Base-by-base conservation (phyloP, 2,888 invertebrate genomes). In the Lordiphosa fenestrarum region DNA sequence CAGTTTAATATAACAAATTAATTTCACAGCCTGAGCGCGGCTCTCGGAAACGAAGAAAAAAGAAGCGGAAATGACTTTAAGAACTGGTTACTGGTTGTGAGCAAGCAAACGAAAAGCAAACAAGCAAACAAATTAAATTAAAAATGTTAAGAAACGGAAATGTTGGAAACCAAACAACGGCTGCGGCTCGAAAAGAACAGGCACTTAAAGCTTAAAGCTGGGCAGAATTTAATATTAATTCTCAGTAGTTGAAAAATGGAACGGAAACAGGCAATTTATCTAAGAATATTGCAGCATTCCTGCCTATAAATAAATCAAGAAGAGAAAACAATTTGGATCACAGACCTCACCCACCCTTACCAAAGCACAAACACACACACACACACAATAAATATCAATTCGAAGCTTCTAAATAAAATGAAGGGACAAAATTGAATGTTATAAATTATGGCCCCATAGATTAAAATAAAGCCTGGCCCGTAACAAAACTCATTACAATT, bases 1-100 rank as follows among this genome's bases (percentile, higher is more conserved):
- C 83, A 71, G 83, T 61, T 73, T 75, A 73, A 80, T 73, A 76
- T 77, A 56, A 66, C 80, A 71, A 76, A 80, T 80, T 83, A 73
- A 77, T 67, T 64, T 38, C 47, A 46, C 36, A 12, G 37, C 37
- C 54, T 63, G 13, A 44, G 44, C 10, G 25, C 25, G 25, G 0
- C 25, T 7, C 15, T 7, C 25, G 30, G 53, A 58, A 65, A 66
- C 39, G 33, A 41, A 4, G 13, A 6, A 36, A 37, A 35, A 36
- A 23, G 30, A 54, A 66, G 35, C 6, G 7, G 25, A 25, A 39
- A 30, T 40, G 15, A 53, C 37, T 56, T 52, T 21, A 50, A 19
- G 15, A 7, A 40, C 15, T 35, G 10, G 9, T 25, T 25, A 25
- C 25, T 25, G 25, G 25, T 25, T 25, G 25, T 9, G n/a, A 6